Base-by-base conservation (phyloP, 2,888 invertebrate genomes). In the Dioctria rufipes region DNA sequence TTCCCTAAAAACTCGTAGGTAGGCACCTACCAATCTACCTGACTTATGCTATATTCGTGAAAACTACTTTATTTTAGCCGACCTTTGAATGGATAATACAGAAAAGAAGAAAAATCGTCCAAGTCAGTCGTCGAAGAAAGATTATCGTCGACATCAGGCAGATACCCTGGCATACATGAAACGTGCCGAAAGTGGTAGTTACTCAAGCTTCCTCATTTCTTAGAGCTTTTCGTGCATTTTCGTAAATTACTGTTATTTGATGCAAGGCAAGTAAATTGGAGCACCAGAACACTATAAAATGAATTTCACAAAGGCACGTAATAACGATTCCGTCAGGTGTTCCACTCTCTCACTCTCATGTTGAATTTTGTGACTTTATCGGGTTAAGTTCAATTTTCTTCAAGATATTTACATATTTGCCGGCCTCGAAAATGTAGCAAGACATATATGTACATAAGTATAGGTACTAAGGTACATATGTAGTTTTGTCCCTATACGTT, bases 221-320 rank as follows among this genome's bases (percentile, higher is more conserved):
- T 77, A 49, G 63, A 25, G 40, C 63, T 39, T 51, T 77, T 77
- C 77, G 77, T 77, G 77, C 77, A 77, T 77, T 63, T 63, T 61
- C 63, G 39, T 63, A 63, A 77, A 77, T 77, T 77, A 77, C 63
- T 46, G 77, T 77, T 49, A 61, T 77, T 77, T 63, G 63, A 63
- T 77, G 77, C 77, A 77, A 77, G 63, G 77, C 61, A 63, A 77
- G 63, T 77, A 49, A 77, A 77, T 77, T 63, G 77, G 63, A 63
- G 63, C 63, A 46, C 25, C 63, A 63, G 63, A 77, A 37, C 63
- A 25, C 25, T 40, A 6, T 25, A 49, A 77, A 63, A 63, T 63
- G 77, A 49, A 63, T 63, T 77, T 63, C 61, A 77, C 63, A 77
- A 63, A 60, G 37, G 61, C 77, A 77, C 77, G 77, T 77, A 77